Evolutionary conservation across 2,797 vertebrate species (phyloP), one percentile per base, ranked within the genome.

Genomic region (Carduelis carduelis): DNA sequence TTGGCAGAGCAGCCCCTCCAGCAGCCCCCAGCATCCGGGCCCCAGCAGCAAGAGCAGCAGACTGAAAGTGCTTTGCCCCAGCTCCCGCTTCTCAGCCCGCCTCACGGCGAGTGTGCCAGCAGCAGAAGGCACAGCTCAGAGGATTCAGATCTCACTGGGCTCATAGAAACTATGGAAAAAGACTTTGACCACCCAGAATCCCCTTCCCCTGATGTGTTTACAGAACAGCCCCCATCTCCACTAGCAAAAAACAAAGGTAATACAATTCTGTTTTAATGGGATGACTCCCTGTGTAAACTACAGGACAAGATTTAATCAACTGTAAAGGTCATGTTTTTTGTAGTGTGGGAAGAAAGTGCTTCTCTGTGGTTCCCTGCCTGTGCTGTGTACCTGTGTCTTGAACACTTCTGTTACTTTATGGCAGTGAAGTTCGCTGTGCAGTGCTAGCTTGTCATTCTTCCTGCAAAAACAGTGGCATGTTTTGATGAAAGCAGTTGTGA

Each of bases 81-180:
- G 21, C 64, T 97, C 47, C 93, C 97, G 0, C 94, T 96, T 16
- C 68, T 97, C 3, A 96, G 92, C 85, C 53, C 95, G 0, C 64
- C 98, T 74, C 98, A 98, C 3, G 15, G 95, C 0, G 98, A 98
- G 21, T 96, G 93, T 86, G 95, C 95, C 94, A 85, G 92, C 91
- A 98, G 96, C 89, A 95, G 96, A 41, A 97, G 98, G 89, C 98
- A 98, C 93, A 98, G 98, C 96, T 97, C 98, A 0, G 99, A 99
- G 56, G 99, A 99, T 69, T 97, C 98, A 1, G 99, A 99, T 79
- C 99, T 98, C 79, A 98, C 97, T 41, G 98, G 97, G 94, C 98
- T 99, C 75, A 97, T 99, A 95, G 99, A 99, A 97, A 98, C 98
- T 91, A 99, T 99, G 99, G 99, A 99, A 97, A 99, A 99, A 92